Conservation (phyloP, 2,888 invertebrate genomes). For the Entomobrya multifasciata region DNA sequence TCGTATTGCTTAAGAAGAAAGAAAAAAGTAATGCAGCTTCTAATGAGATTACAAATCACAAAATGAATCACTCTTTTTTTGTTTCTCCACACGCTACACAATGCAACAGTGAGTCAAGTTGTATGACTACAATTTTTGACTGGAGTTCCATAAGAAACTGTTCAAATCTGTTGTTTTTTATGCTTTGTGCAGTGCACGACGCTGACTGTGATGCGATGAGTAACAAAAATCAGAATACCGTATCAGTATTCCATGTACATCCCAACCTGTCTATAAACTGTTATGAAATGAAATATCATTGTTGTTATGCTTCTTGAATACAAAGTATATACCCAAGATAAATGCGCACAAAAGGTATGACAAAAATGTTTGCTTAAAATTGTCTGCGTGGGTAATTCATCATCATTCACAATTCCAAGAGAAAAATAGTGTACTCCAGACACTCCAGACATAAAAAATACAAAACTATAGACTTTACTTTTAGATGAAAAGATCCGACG, state of each 20-base stretch:
- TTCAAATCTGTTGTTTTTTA: neutral
- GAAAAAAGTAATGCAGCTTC: neutral
- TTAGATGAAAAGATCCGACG: neutral
- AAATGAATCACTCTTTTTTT: slow-evolving; percentile 25
- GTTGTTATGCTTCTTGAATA: slow-evolving; percentile 6
- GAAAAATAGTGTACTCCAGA: neutral
- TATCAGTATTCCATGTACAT: slow-evolving; percentile 25
- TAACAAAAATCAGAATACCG: slow-evolving; percentile 8
- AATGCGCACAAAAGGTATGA: neutral
- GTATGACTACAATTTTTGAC: neutral
- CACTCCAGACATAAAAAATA: neutral
- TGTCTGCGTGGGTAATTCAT: slow-evolving; percentile 18
- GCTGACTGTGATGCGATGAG: neutral
- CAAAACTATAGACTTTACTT: neutral
- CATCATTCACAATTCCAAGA: slow-evolving; percentile 25
- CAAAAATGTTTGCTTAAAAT: neutral
- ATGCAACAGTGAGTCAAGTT: neutral
- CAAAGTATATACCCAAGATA: neutral
- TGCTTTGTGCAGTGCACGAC: neutral
- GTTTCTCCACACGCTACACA: neutral
- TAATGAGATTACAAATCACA: slow-evolving; percentile 10
- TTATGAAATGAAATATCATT: slow-evolving; percentile 36
- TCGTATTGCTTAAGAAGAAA: neutral
- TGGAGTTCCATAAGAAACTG: neutral
- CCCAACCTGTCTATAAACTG: slow-evolving; percentile 29